Evolutionary conservation across 2,797 vertebrate species (phyloP).

Genomic region (Propithecus deckenii): DNA sequence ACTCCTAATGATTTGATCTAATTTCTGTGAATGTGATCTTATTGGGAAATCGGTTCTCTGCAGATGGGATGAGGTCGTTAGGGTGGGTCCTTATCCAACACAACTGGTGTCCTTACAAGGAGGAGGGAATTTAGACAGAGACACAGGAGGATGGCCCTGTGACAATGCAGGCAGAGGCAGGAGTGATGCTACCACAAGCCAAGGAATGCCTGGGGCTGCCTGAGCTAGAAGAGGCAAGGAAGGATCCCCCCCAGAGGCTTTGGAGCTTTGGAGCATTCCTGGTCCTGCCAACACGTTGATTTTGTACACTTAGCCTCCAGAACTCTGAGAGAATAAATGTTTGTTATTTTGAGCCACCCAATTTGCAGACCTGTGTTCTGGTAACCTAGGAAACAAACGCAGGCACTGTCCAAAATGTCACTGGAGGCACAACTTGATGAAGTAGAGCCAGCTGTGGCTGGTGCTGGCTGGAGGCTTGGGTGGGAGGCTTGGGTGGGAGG

Average conservation of each 20-base stretch:
- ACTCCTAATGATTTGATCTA: not conserved
- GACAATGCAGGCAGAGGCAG: not conserved
- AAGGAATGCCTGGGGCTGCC: not conserved
- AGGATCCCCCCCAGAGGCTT: too few relatives aligned
- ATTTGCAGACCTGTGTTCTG: not conserved
- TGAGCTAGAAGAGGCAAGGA: not conserved
- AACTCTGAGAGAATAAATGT: not conserved
- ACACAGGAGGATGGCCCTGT: not conserved
- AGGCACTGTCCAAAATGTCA: not conserved
- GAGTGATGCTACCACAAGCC: not conserved
- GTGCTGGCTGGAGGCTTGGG: not conserved
- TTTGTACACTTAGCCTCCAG: not conserved
- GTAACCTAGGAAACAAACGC: not conserved
- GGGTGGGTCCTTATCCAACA: not conserved
- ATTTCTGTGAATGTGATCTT: not conserved
- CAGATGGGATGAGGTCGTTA: not conserved
- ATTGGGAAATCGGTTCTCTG: not conserved
- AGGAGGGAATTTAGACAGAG: not conserved
- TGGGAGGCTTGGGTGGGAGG: not conserved
- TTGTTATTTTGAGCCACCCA: not conserved
- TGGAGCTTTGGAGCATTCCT: fast-evolving
- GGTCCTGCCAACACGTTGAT: not conserved
- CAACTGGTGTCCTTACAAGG: not conserved
- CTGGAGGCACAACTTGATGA: fast-evolving
- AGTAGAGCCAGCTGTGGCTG: fast-evolving